These are phyloP conservation scores for Piprites chloris DNA, from an alignment of 2,113 vertebrate genomes.

Conservation along the genomic window DNA sequence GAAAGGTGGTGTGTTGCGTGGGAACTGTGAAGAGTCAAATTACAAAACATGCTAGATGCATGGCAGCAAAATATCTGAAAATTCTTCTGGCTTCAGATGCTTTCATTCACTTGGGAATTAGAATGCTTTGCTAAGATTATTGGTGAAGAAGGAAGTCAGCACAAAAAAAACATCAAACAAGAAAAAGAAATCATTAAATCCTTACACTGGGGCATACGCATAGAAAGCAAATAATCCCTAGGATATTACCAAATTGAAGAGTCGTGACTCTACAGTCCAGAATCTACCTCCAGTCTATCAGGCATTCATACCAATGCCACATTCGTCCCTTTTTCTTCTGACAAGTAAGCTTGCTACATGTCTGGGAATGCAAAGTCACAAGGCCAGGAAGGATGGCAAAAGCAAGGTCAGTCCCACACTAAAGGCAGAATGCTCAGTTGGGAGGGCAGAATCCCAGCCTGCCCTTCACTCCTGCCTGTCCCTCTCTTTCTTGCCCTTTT, in stretches of 20 bases:
- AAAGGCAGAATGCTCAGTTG: neutral
- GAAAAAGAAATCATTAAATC: neutral
- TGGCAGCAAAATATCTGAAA: neutral
- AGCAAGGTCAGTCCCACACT: neutral
- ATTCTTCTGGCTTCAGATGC: neutral
- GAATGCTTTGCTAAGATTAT: neutral
- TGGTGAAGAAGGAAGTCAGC: neutral
- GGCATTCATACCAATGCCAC: neutral
- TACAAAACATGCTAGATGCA: neutral
- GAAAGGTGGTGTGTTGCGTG: neutral
- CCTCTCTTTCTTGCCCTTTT: neutral
- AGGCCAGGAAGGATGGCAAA: neutral
- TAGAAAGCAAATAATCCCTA: neutral
- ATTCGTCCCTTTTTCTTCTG: neutral
- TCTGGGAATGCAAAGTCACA: neutral
- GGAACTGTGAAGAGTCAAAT: neutral
- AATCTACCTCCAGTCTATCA: neutral
- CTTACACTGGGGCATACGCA: neutral
- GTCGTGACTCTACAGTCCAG: neutral
- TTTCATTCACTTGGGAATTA: neutral
- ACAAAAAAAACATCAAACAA: neutral
- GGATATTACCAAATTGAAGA: neutral
- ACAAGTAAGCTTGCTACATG: neutral
- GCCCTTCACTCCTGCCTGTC: neutral
- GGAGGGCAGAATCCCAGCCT: neutral